Conservation (phyloP, 2,797 vertebrate genomes). For the Mus minutoides region DNA sequence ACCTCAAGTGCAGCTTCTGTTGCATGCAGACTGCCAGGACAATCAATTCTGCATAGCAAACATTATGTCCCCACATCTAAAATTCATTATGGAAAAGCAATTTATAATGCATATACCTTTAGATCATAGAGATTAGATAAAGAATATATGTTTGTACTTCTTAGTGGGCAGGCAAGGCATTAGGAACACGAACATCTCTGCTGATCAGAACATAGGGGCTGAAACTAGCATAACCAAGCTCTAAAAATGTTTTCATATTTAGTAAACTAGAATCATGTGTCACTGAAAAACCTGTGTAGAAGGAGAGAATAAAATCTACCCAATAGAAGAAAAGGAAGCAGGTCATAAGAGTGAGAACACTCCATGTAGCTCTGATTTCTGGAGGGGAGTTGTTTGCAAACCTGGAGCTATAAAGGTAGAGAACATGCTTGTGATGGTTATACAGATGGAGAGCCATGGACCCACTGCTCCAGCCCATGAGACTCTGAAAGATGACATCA, state of each 20-base stretch:
- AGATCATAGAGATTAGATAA: too few species aligned
- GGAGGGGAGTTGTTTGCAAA: too few species aligned
- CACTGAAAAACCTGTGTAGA: not conserved
- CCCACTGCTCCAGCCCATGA: slow-evolving; percentile 4
- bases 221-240: too few species aligned
- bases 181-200: too few species aligned
- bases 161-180: too few species aligned
- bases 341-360: too few species aligned
- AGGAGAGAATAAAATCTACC: slow-evolving; percentile 42
- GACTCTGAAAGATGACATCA: slow-evolving; percentile 27
- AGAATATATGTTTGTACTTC: too few species aligned
- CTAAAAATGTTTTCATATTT: too few species aligned
- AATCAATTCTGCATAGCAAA: not conserved
- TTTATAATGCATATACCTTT: not conserved
- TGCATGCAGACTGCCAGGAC: not conserved
- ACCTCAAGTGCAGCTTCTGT: not conserved
- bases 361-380: too few species aligned
- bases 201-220: too few species aligned
- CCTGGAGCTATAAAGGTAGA: too few species aligned
- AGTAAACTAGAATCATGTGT: not conserved
- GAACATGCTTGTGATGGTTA: too few species aligned
- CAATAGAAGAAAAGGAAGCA: not conserved
- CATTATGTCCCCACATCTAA: not conserved
- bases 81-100: not conserved
- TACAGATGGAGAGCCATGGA: not conserved